Evolutionary conservation across 1,140 invertebrate genomes (phyloP).

Genomic region (Cyrtorhinus lividipennis): DNA sequence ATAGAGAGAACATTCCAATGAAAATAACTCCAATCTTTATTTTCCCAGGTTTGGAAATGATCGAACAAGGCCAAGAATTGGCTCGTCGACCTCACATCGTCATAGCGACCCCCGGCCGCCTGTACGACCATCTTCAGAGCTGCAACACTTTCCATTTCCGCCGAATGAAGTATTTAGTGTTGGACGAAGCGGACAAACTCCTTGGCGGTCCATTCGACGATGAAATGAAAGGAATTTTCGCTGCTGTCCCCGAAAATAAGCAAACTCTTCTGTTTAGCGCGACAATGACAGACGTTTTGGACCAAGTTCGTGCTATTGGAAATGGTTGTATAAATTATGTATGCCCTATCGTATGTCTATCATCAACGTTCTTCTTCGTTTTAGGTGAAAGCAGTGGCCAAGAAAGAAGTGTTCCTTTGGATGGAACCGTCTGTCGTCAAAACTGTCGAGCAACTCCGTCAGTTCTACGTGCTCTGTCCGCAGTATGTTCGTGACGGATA

Average conservation of each 20-base stretch:
- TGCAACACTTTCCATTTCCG: slow-evolving; percentile 69
- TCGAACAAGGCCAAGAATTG: slow-evolving; percentile 73
- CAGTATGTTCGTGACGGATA: slow-evolving; percentile 85
- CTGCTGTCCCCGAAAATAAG: slow-evolving; percentile 58
- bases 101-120: slow-evolving; percentile 78
- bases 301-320: slow-evolving; percentile 41
- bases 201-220: slow-evolving; percentile 65
- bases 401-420: slow-evolving; percentile 39
- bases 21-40: too few relatives aligned
- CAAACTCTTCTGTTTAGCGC: slow-evolving; percentile 90
- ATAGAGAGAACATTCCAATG: too few relatives aligned
- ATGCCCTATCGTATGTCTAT: too few relatives aligned
- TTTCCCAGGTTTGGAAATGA: slow-evolving; percentile 49
- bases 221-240: slow-evolving; percentile 69
- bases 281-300: slow-evolving; percentile 78
- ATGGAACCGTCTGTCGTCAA: slow-evolving; percentile 50
- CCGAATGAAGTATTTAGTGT: slow-evolving; percentile 67
- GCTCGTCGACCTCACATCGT: slow-evolving; percentile 83
- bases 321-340: too few relatives aligned
- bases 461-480: slow-evolving; percentile 80
- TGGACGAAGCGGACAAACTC: slow-evolving; percentile 86
- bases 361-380: not conserved
- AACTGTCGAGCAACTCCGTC: slow-evolving; percentile 76
- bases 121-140: slow-evolving; percentile 67
- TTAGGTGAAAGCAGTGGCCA: slow-evolving; percentile 18